These are phyloP conservation scores for Platorchestia sp. DNA, from an alignment of 1,140 invertebrate genomes.

Conservation along the genomic window DNA sequence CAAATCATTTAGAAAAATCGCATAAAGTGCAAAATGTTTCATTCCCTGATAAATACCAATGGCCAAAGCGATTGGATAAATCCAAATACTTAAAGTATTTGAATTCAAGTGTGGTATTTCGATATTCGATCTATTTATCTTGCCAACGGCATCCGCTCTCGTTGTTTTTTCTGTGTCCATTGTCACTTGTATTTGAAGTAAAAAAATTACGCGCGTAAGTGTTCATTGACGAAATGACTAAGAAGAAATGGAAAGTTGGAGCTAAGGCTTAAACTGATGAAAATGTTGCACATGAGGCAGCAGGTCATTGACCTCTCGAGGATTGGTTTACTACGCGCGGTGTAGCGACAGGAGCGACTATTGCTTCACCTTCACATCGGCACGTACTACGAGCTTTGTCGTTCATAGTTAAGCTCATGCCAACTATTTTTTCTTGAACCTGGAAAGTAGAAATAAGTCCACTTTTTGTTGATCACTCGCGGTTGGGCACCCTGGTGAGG, in stretches of 20 bases:
- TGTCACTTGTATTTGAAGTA: no score
- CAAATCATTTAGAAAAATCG: no score
- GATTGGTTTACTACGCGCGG: not conserved
- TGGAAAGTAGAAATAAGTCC: not conserved
- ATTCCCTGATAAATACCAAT: no score
- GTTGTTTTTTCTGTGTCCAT: no score
- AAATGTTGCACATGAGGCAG: not conserved
- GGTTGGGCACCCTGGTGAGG: not conserved
- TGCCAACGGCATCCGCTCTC: no score
- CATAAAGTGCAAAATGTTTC: no score
- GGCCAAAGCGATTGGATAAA: no score
- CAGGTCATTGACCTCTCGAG: not conserved
- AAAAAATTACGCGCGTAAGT: not conserved
- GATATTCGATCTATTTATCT: no score
- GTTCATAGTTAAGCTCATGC: not conserved
- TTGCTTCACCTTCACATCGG: not conserved
- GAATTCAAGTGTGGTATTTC: no score
- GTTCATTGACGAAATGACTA: not conserved
- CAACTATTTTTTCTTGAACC: conserved; percentile 6
- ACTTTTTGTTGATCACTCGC: not conserved
- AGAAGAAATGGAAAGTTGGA: not conserved
- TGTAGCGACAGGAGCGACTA: not conserved
- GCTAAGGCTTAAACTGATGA: not conserved
- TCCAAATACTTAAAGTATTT: no score
- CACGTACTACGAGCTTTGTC: conserved; percentile 13